Percentiles rank a stretch among this genome's conserved stretches.
These are phyloP conservation scores for Peromyscus aztecus DNA, from an alignment of 2,797 vertebrate species.

Conservation along the genomic window DNA sequence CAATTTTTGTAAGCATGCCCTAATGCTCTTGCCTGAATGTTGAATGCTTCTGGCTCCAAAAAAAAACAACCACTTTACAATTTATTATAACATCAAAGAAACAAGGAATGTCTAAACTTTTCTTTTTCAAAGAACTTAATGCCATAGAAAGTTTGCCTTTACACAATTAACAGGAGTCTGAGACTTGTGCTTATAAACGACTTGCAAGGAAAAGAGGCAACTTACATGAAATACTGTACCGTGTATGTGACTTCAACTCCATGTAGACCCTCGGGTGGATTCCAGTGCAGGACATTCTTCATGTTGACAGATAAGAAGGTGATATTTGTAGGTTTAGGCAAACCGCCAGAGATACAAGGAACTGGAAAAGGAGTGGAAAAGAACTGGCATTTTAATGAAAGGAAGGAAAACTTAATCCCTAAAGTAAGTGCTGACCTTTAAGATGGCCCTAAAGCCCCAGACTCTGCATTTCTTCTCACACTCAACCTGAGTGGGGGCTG, in stretches of 20 bases:
- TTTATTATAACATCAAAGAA: conserved; percentile 35
- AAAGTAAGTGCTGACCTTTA: neutral
- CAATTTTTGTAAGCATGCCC: neutral
- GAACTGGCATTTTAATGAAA: conserved; percentile 58
- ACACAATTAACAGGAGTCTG: neutral
- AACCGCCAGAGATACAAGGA: conserved; percentile 81
- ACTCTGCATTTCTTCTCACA: neutral
- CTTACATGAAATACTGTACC: conserved; percentile 89
- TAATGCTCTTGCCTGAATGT: neutral
- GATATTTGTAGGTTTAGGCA: conserved; percentile 87
- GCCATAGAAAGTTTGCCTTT: neutral
- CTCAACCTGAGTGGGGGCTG: neutral
- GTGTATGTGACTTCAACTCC: conserved; percentile 83
- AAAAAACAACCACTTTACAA: conserved; percentile 6
- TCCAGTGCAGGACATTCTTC: conserved; percentile 89
- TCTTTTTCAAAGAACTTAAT: conserved; percentile 32
- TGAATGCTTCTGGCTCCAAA: neutral
- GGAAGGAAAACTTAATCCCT: conserved; percentile 46
- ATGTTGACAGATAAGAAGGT: conserved; percentile 88
- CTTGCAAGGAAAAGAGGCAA: conserved; percentile 60
- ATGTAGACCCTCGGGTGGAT: conserved; percentile 81
- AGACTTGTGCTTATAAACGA: conserved; percentile 36
- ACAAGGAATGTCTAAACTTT: neutral
- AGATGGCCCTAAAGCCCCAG: neutral
- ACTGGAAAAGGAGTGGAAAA: conserved; percentile 82